Evolutionary conservation across 2,113 vertebrate genomes (phyloP), one percentile per base, ranked within the genome.

Genomic region (Clupea harengus): DNA sequence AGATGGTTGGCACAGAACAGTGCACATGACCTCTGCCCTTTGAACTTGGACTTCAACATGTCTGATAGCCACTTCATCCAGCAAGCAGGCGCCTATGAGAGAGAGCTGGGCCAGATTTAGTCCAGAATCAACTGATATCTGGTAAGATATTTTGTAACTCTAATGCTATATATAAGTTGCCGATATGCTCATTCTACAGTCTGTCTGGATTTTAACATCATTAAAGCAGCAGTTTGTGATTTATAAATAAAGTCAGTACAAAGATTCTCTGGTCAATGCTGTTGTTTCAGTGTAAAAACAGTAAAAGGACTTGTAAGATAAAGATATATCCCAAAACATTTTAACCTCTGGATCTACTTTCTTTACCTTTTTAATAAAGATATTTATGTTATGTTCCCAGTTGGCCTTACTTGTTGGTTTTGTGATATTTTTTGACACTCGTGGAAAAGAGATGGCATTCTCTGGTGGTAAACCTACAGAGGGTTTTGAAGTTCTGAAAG

Each of bases 341-440:
- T 32, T 72, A 72, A 32, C 25, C 9, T 67, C 64, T 67, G n/a
- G 10, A 72, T 72, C 11, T 3, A 72, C n/a, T 72, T 28, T 11
- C 11, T 72, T 72, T 25, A 28, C 9, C 25, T 32, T 72, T 72
- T 25, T 28, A 72, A 28, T 72, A 25, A 25, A 54, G 13, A 32
- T 72, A 72, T 72, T 72, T 72, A 72, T 72, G n/a, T 28, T 25
- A 72, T 8, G 28, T 67, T 60, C n/a, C 64, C n/a, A 67, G 64
- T 25, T 28, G 28, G n/a, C 9, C 1, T 72, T 54, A 10, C 15
- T 28, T 32, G 25, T 72, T 72, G 64, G n/a, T 10, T 13, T 3
- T 1, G 64, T 72, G 64, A 13, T 72, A 9, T 32, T 72, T 32
- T 72, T 28, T 28, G 1, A 28, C 8, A 3, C 25, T 72, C 5